Evolutionary conservation across 2,797 vertebrate genomes (phyloP).

Genomic region (Malurus leucopterus): DNA sequence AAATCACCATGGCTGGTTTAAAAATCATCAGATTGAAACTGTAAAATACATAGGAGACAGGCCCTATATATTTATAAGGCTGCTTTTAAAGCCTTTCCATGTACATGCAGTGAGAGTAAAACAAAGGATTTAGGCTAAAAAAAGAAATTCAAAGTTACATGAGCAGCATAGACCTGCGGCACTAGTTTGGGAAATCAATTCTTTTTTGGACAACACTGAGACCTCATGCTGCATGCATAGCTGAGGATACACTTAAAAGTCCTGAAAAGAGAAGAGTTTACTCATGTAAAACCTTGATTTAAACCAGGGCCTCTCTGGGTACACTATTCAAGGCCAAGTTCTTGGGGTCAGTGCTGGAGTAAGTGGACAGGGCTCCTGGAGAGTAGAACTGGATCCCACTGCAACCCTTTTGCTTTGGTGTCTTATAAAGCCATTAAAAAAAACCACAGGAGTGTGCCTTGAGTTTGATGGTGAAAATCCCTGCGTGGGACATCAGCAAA

Average conservation of each 20-base stretch:
- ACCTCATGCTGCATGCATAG: accelerated
- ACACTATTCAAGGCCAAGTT: not conserved
- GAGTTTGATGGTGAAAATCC: not conserved
- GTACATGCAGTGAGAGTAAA: not conserved
- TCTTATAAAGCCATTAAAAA: not conserved
- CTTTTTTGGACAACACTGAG: not conserved
- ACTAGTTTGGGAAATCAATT: not conserved
- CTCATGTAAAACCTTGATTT: not conserved
- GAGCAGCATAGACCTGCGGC: not conserved
- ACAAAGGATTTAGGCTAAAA: not conserved
- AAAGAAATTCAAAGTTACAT: not conserved
- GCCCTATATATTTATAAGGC: not conserved
- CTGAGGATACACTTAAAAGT: not conserved
- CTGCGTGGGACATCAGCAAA: not conserved
- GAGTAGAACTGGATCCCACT: not conserved
- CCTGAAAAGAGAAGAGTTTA: not conserved
- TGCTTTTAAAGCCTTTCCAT: not conserved
- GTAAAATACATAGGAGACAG: not conserved
- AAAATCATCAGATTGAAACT: not conserved
- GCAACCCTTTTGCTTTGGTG: not conserved
- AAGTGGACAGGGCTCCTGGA: not conserved
- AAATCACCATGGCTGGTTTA: not conserved
- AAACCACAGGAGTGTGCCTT: not conserved
- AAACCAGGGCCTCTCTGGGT: not conserved
- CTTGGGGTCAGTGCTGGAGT: accelerated